Conservation (phyloP, 2,888 invertebrate species). For the Heliconius erato region DNA sequence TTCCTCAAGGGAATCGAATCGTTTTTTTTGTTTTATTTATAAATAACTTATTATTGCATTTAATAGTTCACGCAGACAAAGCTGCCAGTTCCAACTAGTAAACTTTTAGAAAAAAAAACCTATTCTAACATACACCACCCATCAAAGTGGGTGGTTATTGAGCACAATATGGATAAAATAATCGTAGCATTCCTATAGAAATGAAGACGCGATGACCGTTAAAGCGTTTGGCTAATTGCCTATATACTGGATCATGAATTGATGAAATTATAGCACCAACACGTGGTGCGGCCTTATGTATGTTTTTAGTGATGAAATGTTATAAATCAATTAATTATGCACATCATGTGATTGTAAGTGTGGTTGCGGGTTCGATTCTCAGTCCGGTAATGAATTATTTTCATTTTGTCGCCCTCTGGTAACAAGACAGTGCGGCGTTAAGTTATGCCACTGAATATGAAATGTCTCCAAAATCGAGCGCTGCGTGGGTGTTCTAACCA, state of each 20-base stretch:
- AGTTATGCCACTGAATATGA: background rate
- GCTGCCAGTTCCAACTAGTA: background rate
- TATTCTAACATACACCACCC: slow-evolving; percentile 56
- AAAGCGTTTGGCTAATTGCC: slow-evolving; percentile 55
- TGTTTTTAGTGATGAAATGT: background rate
- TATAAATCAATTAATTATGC: background rate
- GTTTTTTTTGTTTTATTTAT: no score
- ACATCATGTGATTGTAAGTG: background rate
- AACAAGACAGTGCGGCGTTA: background rate
- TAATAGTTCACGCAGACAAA: background rate
- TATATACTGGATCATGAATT: slow-evolving; percentile 56
- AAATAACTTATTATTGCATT: background rate
- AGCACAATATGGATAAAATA: slow-evolving; percentile 63
- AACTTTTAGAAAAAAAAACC: background rate
- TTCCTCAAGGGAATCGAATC: background rate
- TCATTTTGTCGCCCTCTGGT: background rate
- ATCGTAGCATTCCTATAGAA: slow-evolving; percentile 67
- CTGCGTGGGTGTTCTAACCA: no score
- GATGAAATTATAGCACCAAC: slow-evolving; percentile 53
- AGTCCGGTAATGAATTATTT: background rate
- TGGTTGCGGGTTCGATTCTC: background rate
- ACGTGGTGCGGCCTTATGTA: slow-evolving; percentile 41
- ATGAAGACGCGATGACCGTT: slow-evolving; percentile 63
- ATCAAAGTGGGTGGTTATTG: slow-evolving; percentile 68
- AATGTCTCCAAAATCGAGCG: background rate